These are phyloP conservation scores for Stichodactyla mertensii DNA, from an alignment of 64 coral and sea anemone species.

Conservation along the genomic window DNA sequence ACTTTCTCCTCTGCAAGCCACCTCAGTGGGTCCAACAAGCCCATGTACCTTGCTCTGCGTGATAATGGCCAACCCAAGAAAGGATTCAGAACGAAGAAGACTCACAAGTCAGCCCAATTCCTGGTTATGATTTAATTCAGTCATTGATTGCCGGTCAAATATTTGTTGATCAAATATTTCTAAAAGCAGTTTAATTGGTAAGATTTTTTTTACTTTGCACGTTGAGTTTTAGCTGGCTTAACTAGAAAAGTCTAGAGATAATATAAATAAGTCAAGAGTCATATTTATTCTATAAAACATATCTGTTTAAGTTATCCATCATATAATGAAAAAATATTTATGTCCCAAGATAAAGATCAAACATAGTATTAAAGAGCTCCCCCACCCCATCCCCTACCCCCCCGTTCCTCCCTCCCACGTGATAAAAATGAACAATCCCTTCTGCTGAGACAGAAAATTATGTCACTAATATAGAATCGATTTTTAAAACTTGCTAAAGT, in stretches of 20 bases:
- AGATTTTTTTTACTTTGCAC: not conserved
- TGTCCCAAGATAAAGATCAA: no score
- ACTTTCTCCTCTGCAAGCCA: not conserved
- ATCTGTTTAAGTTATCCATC: no score
- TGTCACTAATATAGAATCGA: no score
- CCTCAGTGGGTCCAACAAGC: not conserved
- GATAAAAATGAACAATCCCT: no score
- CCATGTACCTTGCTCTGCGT: not conserved
- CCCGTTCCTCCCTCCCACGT: no score
- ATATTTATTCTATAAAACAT: no score
- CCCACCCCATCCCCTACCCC: no score
- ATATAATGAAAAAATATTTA: no score
- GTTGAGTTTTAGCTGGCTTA: not conserved
- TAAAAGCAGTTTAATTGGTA: not conserved
- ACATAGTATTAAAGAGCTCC: no score
- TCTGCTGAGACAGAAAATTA: no score
- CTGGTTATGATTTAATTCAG: not conserved
- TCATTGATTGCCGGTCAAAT: not conserved
- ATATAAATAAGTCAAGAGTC: no score
- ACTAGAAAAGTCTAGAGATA: not conserved
- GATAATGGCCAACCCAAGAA: not conserved
- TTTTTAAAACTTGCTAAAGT: no score
- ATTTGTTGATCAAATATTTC: slow-evolving; percentile 7
- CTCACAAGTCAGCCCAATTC: not conserved
- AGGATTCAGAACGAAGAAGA: not conserved